A percentile compares a stretch with the other conserved stretches of the same genome.
Conservation (phyloP, 2,888 invertebrate genomes). For the Sinotaia quadrata region DNA sequence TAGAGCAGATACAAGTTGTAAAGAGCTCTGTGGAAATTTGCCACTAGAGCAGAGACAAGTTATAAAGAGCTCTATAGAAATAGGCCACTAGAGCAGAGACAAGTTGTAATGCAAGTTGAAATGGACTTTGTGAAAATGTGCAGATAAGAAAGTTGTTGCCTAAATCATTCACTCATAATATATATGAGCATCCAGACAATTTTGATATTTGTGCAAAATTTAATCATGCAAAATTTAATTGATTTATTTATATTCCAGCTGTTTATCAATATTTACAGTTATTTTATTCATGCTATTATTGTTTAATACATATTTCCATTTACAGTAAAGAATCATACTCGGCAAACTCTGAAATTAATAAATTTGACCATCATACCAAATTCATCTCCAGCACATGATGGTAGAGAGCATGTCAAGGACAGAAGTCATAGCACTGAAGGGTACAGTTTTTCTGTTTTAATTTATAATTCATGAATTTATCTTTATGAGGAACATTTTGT, state of each 20-base stretch:
- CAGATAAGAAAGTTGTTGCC: too few relatives aligned
- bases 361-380: constrained; percentile 24
- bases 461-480: too few relatives aligned
- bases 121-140: neutral
- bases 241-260: neutral
- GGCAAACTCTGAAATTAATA: constrained; percentile 12
- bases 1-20: too few relatives aligned
- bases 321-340: constrained; percentile 22
- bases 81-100: too few relatives aligned
- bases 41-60: too few relatives aligned
- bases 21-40: too few relatives aligned
- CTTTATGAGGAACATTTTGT: too few relatives aligned
- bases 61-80: too few relatives aligned
- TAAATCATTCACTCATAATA: neutral
- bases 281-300: neutral
- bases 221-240: neutral
- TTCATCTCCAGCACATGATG: constrained; percentile 5
- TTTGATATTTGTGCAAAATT: neutral
- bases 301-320: neutral
- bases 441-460: neutral
- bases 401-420: constrained; percentile 1
- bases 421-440: constrained; percentile 3
- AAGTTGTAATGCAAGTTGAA: too few relatives aligned
- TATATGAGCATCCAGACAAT: neutral
- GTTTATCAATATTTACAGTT: neutral